These are phyloP conservation scores for Leptopilina clavipes DNA, from an alignment of 1,140 invertebrate genomes.

Conservation along the genomic window DNA sequence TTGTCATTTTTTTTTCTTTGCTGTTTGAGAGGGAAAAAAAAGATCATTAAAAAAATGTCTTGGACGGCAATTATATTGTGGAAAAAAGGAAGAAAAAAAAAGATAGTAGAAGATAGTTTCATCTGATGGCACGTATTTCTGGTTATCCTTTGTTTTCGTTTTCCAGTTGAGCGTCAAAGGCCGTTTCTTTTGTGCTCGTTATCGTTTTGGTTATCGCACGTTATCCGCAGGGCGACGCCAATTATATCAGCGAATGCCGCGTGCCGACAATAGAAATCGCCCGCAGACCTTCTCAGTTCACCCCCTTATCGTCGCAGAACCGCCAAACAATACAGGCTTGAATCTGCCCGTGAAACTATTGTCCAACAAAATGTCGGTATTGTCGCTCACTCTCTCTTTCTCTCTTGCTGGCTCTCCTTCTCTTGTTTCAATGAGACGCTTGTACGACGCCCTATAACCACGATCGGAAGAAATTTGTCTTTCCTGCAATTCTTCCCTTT, in stretches of 20 bases:
- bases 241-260: constrained; percentile 47
- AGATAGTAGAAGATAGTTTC: background rate
- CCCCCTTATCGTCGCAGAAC: constrained; percentile 38
- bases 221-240: constrained; percentile 47
- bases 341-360: constrained; percentile 36
- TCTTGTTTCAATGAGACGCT: constrained; percentile 38
- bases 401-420: background rate
- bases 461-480: constrained; percentile 47
- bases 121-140: constrained; percentile 36
- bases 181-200: constrained; percentile 47
- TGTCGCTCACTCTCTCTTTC: constrained; percentile 13
- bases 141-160: constrained; percentile 48
- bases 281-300: constrained; percentile 38
- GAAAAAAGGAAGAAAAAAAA: no score
- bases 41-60: constrained; percentile 20
- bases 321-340: constrained; percentile 46
- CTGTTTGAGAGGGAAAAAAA: background rate
- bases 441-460: constrained; percentile 40
- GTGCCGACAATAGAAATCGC: constrained; percentile 49
- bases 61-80: background rate
- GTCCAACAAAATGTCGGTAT: constrained; percentile 41
- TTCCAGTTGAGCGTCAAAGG: constrained; percentile 32
- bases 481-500: constrained; percentile 32
- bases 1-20: background rate
- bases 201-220: constrained; percentile 50